Percentiles rank a stretch among this genome's conserved stretches.
Conservation (phyloP, 2,113 vertebrate genomes). For the Cranoglanis bouderius region DNA sequence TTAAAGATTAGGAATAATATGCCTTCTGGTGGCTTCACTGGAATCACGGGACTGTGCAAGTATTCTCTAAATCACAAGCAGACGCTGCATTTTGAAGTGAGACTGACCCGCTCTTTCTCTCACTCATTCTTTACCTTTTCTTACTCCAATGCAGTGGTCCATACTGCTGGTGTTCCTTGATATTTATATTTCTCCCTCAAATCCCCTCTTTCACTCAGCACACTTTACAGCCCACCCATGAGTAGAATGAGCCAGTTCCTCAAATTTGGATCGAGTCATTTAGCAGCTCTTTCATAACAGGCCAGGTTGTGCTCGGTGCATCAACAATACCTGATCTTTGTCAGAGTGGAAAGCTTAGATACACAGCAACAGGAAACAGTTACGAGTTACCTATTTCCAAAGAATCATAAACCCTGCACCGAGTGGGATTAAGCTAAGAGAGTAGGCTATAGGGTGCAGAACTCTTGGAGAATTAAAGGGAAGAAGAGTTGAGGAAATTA, state of each 20-base stretch:
- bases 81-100: constrained; percentile 24
- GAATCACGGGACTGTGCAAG: constrained; percentile 60
- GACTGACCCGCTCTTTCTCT: not conserved
- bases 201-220: not conserved
- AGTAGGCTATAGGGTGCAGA: not conserved
- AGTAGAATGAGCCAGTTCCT: not conserved
- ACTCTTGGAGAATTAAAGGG: not conserved
- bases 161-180: not conserved
- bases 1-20: constrained; percentile 69
- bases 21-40: constrained; percentile 63
- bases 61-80: constrained; percentile 56
- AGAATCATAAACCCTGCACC: not conserved
- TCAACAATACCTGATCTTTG: constrained; percentile 28
- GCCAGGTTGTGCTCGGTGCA: constrained; percentile 4
- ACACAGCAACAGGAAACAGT: constrained; percentile 45
- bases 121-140: not conserved
- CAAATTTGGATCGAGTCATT: constrained; percentile 7
- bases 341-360: constrained; percentile 15
- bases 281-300: constrained; percentile 33
- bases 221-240: constrained; percentile 16
- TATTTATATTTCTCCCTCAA: constrained; percentile 15
- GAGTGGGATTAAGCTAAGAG: not conserved
- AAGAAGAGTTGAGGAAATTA: not conserved
- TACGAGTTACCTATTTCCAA: constrained; percentile 33
- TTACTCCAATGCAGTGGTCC: not conserved